Conservation (phyloP, 1,140 invertebrate species). For the Pogonus chalceus region DNA sequence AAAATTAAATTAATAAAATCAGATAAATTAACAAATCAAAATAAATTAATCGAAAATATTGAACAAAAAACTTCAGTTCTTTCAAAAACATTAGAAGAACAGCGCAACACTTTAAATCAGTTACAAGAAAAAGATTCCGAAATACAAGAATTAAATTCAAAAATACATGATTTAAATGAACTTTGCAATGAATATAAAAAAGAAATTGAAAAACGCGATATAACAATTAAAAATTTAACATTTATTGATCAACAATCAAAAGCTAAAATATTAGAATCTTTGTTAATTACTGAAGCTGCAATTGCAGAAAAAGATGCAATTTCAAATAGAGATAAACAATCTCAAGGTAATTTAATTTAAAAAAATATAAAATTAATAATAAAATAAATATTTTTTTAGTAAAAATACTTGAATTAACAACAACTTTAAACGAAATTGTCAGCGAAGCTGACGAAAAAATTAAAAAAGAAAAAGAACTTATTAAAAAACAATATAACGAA, state of each 20-base stretch:
- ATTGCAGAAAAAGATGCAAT: conserved; percentile 31
- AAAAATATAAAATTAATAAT: not conserved
- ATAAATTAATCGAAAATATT: not conserved
- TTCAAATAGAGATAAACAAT: conserved; percentile 24
- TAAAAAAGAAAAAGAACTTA: conserved; percentile 18
- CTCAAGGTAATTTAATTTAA: conserved; percentile 17
- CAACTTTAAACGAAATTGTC: conserved; percentile 16
- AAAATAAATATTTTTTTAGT: conserved; percentile 13
- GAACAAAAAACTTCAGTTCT: not conserved
- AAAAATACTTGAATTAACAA: conserved; percentile 18
- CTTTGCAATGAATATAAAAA: conserved; percentile 18
- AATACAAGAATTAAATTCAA: conserved; percentile 22
- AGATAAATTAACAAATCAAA: not conserved
- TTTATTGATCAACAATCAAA: conserved; percentile 23
- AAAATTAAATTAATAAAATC: not conserved
- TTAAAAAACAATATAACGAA: conserved; percentile 18
- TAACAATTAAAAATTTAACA: conserved; percentile 19
- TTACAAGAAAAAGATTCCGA: conserved; percentile 11
- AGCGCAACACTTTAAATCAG: not conserved
- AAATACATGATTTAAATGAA: conserved; percentile 17
- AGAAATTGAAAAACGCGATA: conserved; percentile 17
- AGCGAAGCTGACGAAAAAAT: conserved; percentile 21
- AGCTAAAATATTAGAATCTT: conserved; percentile 28
- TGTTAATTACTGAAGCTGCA: conserved; percentile 27
- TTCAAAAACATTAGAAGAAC: not conserved